These are phyloP conservation scores for Tarsius wallacei DNA, from an alignment of 2,797 vertebrate genomes.

Conservation along the genomic window DNA sequence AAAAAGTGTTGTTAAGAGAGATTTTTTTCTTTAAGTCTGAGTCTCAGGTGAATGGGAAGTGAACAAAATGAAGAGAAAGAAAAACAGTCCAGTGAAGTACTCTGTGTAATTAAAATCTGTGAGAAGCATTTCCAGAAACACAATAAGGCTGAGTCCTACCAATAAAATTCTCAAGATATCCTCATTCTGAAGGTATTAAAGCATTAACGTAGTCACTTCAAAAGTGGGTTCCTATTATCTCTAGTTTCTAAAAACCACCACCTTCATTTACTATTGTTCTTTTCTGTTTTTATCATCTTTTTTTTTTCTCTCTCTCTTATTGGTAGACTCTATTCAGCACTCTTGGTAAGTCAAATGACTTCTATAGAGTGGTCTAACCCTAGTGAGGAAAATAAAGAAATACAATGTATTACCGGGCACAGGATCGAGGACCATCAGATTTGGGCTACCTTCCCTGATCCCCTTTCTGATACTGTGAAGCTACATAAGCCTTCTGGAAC, in stretches of 20 bases:
- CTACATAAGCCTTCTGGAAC: background rate
- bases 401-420: fast-evolving
- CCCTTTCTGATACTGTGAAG: background rate
- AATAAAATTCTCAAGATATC: background rate
- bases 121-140: slow-evolving; percentile 42
- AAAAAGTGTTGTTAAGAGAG: background rate
- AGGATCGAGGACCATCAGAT: fast-evolving
- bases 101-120: slow-evolving; percentile 22
- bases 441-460: fast-evolving
- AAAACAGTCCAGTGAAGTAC: background rate
- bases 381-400: background rate
- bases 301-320: background rate
- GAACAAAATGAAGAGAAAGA: background rate
- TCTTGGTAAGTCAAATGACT: slow-evolving; percentile 16
- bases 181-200: background rate
- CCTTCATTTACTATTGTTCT: background rate
- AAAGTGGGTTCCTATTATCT: background rate
- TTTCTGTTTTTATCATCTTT: background rate
- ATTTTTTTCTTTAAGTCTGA: background rate
- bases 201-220: background rate
- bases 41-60: slow-evolving; percentile 18
- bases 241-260: background rate
- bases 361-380: background rate
- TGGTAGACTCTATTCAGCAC: background rate
- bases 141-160: background rate